Evolutionary conservation across 2,113 vertebrate species (phyloP).

Genomic region (Hippopotamus amphibius): DNA sequence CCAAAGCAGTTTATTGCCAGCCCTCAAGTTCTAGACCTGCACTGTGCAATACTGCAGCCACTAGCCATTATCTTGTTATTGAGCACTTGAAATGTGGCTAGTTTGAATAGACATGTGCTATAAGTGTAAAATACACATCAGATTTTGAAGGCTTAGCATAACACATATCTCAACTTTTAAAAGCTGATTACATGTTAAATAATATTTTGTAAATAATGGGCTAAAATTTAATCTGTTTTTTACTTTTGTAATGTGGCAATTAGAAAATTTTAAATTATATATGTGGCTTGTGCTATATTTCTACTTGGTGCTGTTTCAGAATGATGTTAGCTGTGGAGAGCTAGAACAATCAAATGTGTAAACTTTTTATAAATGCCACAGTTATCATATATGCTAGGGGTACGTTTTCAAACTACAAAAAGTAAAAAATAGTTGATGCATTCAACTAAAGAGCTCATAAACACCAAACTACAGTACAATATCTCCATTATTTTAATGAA

Average conservation of each 20-base stretch:
- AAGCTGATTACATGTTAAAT: neutral
- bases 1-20: neutral
- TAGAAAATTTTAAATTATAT: neutral
- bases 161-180: neutral
- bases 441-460: slow-evolving; percentile 55
- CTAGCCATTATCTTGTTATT: neutral
- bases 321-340: neutral
- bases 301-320: neutral
- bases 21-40: neutral
- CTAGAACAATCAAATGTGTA: slow-evolving; percentile 5
- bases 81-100: neutral
- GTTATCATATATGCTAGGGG: neutral
- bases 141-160: neutral
- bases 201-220: neutral
- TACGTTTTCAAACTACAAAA: slow-evolving; percentile 48
- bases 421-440: neutral
- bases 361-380: slow-evolving; percentile 18
- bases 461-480: slow-evolving; percentile 52
- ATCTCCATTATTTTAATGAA: slow-evolving; percentile 64
- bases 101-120: neutral
- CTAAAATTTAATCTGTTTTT: neutral
- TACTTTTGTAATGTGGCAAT: neutral
- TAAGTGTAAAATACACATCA: neutral
- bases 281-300: neutral
- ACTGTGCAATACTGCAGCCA: neutral